Evolutionary conservation across 2,888 invertebrate species (phyloP).

Genomic region (Andrena haemorrhoa): DNA sequence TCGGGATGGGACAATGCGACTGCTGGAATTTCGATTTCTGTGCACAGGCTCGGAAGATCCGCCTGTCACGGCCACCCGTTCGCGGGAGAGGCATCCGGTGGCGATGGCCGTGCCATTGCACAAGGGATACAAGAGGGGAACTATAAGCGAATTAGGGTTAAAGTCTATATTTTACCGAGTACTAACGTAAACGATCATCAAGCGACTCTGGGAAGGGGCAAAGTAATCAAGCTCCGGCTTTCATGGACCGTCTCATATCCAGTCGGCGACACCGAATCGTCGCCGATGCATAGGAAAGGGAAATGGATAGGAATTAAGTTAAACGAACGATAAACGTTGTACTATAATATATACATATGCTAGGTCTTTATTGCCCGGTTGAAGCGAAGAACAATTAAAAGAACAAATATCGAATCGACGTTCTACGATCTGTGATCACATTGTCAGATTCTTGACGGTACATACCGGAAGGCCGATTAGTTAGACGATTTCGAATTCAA

Average conservation of each 20-base stretch:
- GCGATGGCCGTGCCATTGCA: slow-evolving; percentile 50
- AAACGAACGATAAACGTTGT: slow-evolving; percentile 21
- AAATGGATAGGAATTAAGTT: slow-evolving; percentile 12
- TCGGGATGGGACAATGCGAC: neutral
- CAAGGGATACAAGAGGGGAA: slow-evolving; percentile 39
- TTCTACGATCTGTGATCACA: slow-evolving; percentile 69
- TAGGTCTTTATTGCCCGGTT: slow-evolving; percentile 48
- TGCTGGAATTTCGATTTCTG: slow-evolving; percentile 28
- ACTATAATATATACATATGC: slow-evolving; percentile 10
- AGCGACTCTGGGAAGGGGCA: slow-evolving; percentile 11
- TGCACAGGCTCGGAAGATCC: slow-evolving; percentile 1
- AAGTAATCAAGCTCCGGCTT: slow-evolving; percentile 48
- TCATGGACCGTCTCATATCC: slow-evolving; percentile 51
- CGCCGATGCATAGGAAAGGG: neutral
- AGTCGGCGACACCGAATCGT: slow-evolving; percentile 40
- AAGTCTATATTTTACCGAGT: slow-evolving; percentile 55
- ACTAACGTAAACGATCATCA: slow-evolving; percentile 26
- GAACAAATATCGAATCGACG: slow-evolving; percentile 36
- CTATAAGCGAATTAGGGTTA: slow-evolving; percentile 37
- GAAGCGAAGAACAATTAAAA: neutral
- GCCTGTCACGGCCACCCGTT: slow-evolving; percentile 22
- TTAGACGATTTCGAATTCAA: slow-evolving; percentile 62
- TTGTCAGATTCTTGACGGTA: slow-evolving; percentile 61
- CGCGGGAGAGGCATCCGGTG: slow-evolving; percentile 23
- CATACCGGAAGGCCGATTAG: slow-evolving; percentile 45